A percentile compares a stretch with the other conserved stretches of the same genome.
These are phyloP conservation scores for Eulemur coronatus DNA, from an alignment of 2,797 vertebrate species.

Conservation along the genomic window DNA sequence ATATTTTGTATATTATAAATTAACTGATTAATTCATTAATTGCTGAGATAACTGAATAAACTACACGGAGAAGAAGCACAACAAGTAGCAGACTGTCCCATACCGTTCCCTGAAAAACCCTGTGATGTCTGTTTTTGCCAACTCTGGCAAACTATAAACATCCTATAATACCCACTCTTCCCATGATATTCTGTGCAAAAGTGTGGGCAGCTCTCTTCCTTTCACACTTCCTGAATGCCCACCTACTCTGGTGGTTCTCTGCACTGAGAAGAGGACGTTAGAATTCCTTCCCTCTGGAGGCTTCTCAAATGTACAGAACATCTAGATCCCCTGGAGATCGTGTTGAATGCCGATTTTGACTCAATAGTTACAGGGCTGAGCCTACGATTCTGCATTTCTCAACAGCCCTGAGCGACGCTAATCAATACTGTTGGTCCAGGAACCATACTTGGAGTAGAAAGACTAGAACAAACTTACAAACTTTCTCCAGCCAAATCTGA, in stretches of 20 bases:
- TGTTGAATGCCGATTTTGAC: neutral
- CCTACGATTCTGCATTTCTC: neutral
- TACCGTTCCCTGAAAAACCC: neutral
- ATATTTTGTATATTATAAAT: neutral
- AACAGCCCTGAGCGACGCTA: neutral
- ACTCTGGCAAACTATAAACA: neutral
- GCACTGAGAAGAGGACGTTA: no score
- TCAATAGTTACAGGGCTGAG: fast-evolving
- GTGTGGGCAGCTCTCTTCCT: neutral
- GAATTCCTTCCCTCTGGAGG: neutral
- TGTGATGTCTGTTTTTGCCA: no score
- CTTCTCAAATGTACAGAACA: neutral
- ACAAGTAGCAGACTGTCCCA: neutral
- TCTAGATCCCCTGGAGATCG: neutral
- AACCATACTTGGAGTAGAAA: no score
- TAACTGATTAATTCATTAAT: neutral
- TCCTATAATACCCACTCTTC: neutral
- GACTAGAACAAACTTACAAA: neutral
- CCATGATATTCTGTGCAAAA: neutral
- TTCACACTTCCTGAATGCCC: neutral
- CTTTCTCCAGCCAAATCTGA: neutral
- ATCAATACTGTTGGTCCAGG: fast-evolving
- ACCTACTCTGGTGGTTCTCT: neutral
- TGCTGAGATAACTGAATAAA: neutral
- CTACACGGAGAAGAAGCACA: neutral